phyloP scores from a whole-genome alignment of 2,113 vertebrate species.

The Cheilinus undulatus region DNA sequence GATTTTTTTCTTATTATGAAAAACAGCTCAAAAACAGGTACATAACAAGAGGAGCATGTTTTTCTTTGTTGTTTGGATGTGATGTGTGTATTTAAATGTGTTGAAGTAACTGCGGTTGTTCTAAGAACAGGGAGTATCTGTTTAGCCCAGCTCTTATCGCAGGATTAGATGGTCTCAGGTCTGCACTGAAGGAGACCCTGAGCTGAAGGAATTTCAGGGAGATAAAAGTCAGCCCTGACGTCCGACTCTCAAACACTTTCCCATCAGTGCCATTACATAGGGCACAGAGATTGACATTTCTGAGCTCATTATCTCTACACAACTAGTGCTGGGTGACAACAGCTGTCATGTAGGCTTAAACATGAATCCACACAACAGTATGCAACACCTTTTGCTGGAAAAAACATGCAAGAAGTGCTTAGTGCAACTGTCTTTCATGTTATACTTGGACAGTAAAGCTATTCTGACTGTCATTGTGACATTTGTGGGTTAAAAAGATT shows the following conservation, averaged over 20 bases:
- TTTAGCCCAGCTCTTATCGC: conserved; percentile 60
- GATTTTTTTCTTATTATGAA: no score
- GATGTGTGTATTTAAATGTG: not conserved
- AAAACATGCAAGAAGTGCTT: not conserved
- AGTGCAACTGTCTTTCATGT: no score
- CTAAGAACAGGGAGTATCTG: conserved; percentile 44
- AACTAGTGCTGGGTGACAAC: conserved; percentile 21
- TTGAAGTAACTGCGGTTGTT: not conserved
- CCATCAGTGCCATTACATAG: conserved; percentile 18
- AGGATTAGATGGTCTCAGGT: conserved; percentile 55
- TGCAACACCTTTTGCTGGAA: not conserved
- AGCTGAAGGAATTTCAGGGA: conserved; percentile 70
- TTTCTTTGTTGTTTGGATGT: not conserved
- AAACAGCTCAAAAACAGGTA: no score
- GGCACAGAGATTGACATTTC: conserved; percentile 13
- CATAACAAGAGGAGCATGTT: no score
- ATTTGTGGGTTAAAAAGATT: no score
- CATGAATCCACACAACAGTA: not conserved
- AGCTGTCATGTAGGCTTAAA: conserved; percentile 27
- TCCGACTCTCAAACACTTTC: conserved; percentile 28
- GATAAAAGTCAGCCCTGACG: conserved; percentile 65
- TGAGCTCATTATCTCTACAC: conserved; percentile 28
- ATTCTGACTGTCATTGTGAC: no score
- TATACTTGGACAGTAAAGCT: no score
- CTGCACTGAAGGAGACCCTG: conserved; percentile 43